Base-by-base conservation (phyloP, 64 coral and sea anemone species). In the Montipora capricornis region DNA sequence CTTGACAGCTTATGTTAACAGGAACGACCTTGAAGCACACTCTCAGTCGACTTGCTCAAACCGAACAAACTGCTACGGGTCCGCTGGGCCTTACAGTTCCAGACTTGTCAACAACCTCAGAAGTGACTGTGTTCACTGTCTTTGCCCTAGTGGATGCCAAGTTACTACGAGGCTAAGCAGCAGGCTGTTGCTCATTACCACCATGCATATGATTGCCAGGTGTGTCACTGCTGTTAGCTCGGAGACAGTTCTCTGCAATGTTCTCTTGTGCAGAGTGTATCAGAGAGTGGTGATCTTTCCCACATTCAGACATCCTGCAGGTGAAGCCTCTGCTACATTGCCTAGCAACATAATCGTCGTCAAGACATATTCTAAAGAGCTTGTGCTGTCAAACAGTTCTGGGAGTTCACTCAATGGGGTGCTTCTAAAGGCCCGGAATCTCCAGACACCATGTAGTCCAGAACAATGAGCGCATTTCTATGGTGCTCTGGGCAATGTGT, bases 11-110 rank as follows among this genome's bases (percentile, higher is more conserved):
- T 62, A 96, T 87, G 22, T 82, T 93, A 5, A 93, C 90, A 6
- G 90, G 95, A 26, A 96, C 78, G 57, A 89, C 90, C 69, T 97
- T 97, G 20, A 94, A 94, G 53, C 92, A 94, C 59, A 97, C 89
- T 69, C 92, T 81, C 5, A 82, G 81, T 46, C 68, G 87, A 19
- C 83, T 81, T 8, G 75, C 70, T 77, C 60, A 10, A 3, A 94
- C 20, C 0, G 69, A 59, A 20, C 74, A 13, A 64, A 95, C 94
- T 77, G 87, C 55, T 50, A 94, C 55, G 5, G 87, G 60, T 82
- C 68, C 49, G 5, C 80, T 76, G 74, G 81, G 67, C 6, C 68
- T 11, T 10, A 81, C 19, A 6, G 59, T 60, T 4, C 53, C 49
- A 29, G 51, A 24, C 5, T 85, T 55, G 8, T 15, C 10, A 5